These are phyloP conservation scores for Pipistrellus nathusii DNA, from an alignment of 2,797 vertebrate species.

Conservation along the genomic window DNA sequence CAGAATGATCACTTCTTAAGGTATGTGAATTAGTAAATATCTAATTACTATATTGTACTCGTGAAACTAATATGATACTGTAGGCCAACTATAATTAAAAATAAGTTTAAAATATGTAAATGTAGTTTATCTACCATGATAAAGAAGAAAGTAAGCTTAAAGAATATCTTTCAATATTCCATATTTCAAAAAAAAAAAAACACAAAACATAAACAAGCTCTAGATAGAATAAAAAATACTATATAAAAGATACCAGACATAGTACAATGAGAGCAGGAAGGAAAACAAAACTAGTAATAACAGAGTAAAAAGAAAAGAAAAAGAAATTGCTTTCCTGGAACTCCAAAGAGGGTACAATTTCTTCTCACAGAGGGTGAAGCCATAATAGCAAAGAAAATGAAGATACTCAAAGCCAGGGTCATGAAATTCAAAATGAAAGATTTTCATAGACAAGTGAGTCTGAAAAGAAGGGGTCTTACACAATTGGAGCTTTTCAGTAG, in stretches of 20 bases:
- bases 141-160: constrained; percentile 40
- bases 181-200: constrained; percentile 7
- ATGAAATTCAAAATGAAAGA: constrained; percentile 1
- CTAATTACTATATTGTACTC: neutral
- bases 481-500: neutral
- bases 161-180: constrained; percentile 9
- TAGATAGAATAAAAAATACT: constrained; percentile 14
- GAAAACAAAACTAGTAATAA: constrained; percentile 12
- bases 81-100: neutral
- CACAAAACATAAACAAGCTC: neutral
- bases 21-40: neutral
- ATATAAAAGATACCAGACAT: neutral
- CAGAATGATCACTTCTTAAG: neutral
- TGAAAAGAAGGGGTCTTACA: neutral
- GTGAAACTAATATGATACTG: neutral
- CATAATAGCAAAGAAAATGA: constrained; percentile 14
- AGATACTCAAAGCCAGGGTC: neutral
- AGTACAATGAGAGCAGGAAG: neutral
- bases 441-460: neutral
- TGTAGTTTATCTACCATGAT: neutral
- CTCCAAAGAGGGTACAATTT: neutral
- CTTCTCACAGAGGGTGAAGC: neutral
- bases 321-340: neutral
- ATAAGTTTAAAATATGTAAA: neutral
- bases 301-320: neutral